Percentiles rank a stretch among this genome's conserved stretches.
Evolutionary conservation across 2,888 invertebrate genomes (phyloP).

Genomic region (Mamestra brassicae): DNA sequence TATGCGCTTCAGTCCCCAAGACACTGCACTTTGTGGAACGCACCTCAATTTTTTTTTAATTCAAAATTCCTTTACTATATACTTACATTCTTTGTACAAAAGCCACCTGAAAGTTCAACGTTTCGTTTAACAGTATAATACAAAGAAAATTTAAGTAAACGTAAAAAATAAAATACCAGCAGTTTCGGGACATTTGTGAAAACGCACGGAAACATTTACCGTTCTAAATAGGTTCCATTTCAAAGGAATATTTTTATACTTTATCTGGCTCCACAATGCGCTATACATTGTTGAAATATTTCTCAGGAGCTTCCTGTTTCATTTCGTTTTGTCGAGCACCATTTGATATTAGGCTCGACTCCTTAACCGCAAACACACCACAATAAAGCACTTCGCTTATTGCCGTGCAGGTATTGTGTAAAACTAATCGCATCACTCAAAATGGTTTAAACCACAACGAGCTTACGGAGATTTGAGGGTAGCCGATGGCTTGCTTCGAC

Average conservation of each 20-base stretch:
- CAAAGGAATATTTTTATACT: conserved; percentile 39
- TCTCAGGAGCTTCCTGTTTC: conserved; percentile 29
- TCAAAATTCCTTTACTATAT: background rate
- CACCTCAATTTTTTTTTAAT: conserved; percentile 24
- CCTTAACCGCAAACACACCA: conserved; percentile 4
- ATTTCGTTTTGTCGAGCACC: conserved; percentile 34
- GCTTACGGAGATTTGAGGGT: conserved; percentile 33
- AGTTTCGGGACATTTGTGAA: conserved; percentile 49
- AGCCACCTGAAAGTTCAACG: conserved; percentile 9
- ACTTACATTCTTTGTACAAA: conserved; percentile 6
- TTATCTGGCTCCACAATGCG: conserved; percentile 30
- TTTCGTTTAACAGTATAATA: conserved; percentile 4
- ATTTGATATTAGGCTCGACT: conserved; percentile 19
- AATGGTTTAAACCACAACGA: conserved; percentile 39
- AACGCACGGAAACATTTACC: conserved; percentile 58
- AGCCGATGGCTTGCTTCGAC: conserved; percentile 16
- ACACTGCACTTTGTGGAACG: conserved; percentile 42
- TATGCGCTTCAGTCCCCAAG: conserved; percentile 31
- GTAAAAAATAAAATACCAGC: conserved; percentile 44
- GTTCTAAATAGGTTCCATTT: conserved; percentile 42
- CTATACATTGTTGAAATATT: conserved; percentile 39
- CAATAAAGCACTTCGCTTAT: conserved; percentile 18
- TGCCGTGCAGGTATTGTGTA: background rate
- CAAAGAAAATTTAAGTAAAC: conserved; percentile 22
- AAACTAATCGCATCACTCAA: conserved; percentile 37